These are phyloP conservation scores for Aplysia californica DNA, from an alignment of 1,140 invertebrate genomes.

Conservation along the genomic window DNA sequence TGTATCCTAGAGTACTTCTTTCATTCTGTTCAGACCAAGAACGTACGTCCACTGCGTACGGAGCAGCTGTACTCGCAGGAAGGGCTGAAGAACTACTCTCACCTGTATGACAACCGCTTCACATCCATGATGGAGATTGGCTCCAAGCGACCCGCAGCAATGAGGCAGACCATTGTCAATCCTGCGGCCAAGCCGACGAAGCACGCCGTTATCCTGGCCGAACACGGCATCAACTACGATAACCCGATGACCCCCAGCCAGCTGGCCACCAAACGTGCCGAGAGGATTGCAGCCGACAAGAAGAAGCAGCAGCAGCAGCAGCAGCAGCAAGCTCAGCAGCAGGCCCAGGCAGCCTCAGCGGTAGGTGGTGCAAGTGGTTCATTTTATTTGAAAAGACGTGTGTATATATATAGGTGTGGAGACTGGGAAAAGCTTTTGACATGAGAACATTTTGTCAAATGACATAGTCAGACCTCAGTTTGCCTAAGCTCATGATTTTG, in stretches of 20 bases:
- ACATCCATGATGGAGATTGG: constrained; percentile 82
- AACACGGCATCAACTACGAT: constrained; percentile 89
- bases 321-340: background rate
- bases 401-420: no score
- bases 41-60: constrained; percentile 80
- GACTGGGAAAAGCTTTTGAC: no score
- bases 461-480: no score
- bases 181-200: constrained; percentile 82
- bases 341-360: constrained; percentile 16
- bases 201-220: constrained; percentile 83
- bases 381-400: background rate
- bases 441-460: no score
- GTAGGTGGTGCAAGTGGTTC: background rate
- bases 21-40: no score
- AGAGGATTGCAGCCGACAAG: constrained; percentile 86
- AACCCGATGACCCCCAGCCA: constrained; percentile 84
- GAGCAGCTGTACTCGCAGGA: constrained; percentile 85
- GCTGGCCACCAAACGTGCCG: constrained; percentile 85
- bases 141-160: constrained; percentile 76
- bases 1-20: no score
- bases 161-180: constrained; percentile 77
- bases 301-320: constrained; percentile 61
- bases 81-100: constrained; percentile 82
- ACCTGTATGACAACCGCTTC: constrained; percentile 75
- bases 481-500: no score